A percentile compares a stretch with the other conserved stretches of the same genome.
Evolutionary conservation across 2,797 vertebrate species (phyloP).

Genomic region (Peromyscus aztecus): DNA sequence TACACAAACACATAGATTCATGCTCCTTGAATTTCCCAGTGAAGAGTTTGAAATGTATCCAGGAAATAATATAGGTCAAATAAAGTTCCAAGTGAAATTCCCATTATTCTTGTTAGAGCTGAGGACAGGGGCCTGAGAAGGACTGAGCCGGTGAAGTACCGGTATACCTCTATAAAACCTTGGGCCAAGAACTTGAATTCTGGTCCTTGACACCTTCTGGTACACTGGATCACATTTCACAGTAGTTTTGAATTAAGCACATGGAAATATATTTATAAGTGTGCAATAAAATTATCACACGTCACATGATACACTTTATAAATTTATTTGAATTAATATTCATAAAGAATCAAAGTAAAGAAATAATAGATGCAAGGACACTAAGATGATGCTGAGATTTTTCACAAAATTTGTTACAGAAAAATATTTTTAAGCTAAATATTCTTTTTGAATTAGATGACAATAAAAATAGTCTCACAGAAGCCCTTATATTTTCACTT

Average conservation of each 20-base stretch:
- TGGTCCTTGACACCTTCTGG: neutral
- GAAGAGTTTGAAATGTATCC: slow-evolving; percentile 24
- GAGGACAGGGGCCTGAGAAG: neutral
- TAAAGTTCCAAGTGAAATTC: neutral
- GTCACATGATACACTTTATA: neutral
- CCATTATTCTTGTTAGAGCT: neutral
- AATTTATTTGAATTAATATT: slow-evolving; percentile 5
- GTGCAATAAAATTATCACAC: neutral
- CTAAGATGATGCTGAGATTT: neutral
- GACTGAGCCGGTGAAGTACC: neutral
- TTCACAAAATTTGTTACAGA: slow-evolving; percentile 10
- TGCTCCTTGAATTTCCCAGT: neutral
- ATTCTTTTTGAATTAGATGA: slow-evolving; percentile 1
- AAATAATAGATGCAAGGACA: neutral
- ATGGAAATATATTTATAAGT: neutral
- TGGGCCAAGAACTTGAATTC: neutral
- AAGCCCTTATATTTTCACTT: slow-evolving; percentile 8
- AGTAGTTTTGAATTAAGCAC: neutral
- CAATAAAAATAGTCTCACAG: neutral
- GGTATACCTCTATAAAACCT: neutral
- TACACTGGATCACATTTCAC: neutral
- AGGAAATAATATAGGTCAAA: neutral
- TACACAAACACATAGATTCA: neutral
- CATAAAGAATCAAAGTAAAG: neutral
- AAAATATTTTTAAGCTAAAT: neutral